Evolutionary conservation across 2,113 vertebrate genomes (phyloP).

Genomic region (Muntiacus muntjak): DNA sequence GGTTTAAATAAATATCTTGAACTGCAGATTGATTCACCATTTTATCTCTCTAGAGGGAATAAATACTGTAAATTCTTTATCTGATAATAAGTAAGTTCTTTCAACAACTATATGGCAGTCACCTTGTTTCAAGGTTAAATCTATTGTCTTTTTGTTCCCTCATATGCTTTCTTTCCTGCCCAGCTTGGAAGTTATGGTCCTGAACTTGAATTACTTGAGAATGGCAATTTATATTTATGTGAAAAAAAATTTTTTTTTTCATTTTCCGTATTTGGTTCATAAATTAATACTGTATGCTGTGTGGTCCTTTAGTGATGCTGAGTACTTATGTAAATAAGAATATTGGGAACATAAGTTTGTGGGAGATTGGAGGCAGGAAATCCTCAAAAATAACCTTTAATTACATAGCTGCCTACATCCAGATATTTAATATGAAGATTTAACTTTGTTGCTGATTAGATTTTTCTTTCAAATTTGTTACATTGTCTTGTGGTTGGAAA

Average conservation of each 20-base stretch:
- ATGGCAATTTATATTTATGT: neutral
- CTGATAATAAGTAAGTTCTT: slow-evolving; percentile 44
- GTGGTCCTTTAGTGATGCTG: neutral
- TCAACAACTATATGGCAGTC: neutral
- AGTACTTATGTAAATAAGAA: neutral
- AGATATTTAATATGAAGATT: slow-evolving; percentile 3
- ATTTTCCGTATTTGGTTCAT: neutral
- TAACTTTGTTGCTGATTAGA: neutral
- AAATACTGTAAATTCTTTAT: slow-evolving; percentile 30
- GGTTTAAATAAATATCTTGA: slow-evolving; percentile 52
- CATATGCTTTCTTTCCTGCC: neutral
- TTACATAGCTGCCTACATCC: neutral
- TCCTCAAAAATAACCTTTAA: neutral
- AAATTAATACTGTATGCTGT: neutral
- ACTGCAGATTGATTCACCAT: neutral
- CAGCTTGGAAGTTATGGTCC: neutral
- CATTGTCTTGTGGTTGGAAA: neutral
- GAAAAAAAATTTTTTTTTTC: neutral
- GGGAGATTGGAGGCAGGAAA: neutral
- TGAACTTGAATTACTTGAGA: slow-evolving; percentile 18
- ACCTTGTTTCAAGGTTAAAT: slow-evolving; percentile 46
- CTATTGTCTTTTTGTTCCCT: neutral
- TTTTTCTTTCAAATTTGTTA: neutral
- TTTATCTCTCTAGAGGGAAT: slow-evolving; percentile 46
- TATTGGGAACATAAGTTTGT: neutral